Conservation (phyloP, 2,888 invertebrate species). For the Cantharis rufa region DNA sequence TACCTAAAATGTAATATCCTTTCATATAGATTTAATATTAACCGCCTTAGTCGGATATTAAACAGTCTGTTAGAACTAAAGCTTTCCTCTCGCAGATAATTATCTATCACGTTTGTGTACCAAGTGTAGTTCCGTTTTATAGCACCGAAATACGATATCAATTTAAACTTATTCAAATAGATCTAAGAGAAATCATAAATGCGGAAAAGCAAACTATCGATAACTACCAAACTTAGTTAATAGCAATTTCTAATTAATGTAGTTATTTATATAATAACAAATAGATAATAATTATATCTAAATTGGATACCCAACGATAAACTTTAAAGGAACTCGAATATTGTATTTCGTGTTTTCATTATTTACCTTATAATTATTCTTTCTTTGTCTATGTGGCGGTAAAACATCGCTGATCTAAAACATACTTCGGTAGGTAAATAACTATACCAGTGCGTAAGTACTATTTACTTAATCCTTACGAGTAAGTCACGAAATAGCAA, state of each 20-base stretch:
- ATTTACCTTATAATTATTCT: background rate
- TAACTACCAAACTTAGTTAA: slow-evolving; percentile 14
- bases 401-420: background rate
- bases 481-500: background rate
- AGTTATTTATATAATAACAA: slow-evolving; percentile 2
- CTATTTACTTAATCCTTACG: background rate
- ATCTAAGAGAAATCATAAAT: slow-evolving; percentile 5
- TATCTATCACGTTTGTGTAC: slow-evolving; percentile 9
- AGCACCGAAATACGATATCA: slow-evolving; percentile 20
- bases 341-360: background rate
- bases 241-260: slow-evolving; percentile 14
- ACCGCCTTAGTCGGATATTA: slow-evolving; percentile 5
- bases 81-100: slow-evolving; percentile 10
- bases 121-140: slow-evolving; percentile 12
- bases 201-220: slow-evolving; percentile 21
- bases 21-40: background rate
- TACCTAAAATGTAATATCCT: background rate
- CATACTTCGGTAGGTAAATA: background rate
- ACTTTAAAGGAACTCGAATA: background rate
- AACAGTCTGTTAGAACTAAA: slow-evolving; percentile 2
- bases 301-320: background rate
- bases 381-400: background rate
- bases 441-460: background rate
- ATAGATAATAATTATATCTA: background rate
- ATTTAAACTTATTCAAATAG: slow-evolving; percentile 22